Evolutionary conservation across 1,140 invertebrate species (phyloP), one percentile per base, ranked within the genome.

Genomic region (Coelopa frigida): DNA sequence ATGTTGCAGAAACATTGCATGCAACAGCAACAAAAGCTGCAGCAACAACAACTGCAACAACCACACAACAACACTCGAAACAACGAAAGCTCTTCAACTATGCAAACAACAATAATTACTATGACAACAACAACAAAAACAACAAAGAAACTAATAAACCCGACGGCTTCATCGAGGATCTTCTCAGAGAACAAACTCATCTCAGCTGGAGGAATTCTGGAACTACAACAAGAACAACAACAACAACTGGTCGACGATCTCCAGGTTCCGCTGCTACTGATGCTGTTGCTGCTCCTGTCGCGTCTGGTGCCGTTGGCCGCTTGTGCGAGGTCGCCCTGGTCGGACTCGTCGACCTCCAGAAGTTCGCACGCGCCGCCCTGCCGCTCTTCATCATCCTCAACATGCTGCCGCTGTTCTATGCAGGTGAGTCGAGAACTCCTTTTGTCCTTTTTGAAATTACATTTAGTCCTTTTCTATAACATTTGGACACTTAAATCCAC

Each of bases 381-480:
- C 60, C 64, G 44, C 51, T 68, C 49, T 48, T 68, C 52, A 61
- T 68, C 56, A 58, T 68, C 52, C 61, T 68, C 48, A 68, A 68
- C 59, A 58, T 68, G 61, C 57, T 68, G 53, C 65, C 65, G 51
- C 56, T 68, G 37, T 62, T 68, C 50, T 68, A 65, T 65, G 65
- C 65, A 63, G 65, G 65, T 68, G 40, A 65, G 65, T 65, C 14
- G 0, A 17, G 12, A 20, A 22, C n/a, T 8, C 23, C n/a, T 2
- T 18, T 17, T 20, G 12, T 17, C 23, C 4, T 6, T 8, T 4
- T 27, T 42, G 5, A 44, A 22, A 35, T 21, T 35, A 14, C 4
- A 35, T 33, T n/a, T n/a, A n/a, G n/a, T n/a, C n/a, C n/a, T n/a
- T n/a, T n/a, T n/a, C n/a, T n/a, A n/a, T n/a, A n/a, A n/a, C n/a